These are phyloP conservation scores for Lucilia cuprina DNA, from an alignment of 1,140 invertebrate genomes.

Conservation along the genomic window DNA sequence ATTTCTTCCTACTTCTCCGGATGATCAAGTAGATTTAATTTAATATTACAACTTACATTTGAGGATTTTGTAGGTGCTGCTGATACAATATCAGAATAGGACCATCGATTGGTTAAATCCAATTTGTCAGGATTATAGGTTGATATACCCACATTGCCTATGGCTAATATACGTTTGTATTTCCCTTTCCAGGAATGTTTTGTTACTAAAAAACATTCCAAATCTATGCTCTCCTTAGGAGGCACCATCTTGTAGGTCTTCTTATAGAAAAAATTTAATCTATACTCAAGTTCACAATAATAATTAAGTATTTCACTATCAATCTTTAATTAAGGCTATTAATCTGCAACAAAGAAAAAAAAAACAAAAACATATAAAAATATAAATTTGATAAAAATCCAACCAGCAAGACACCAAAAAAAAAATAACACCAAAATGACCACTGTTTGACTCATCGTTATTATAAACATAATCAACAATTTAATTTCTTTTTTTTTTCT, in stretches of 20 bases:
- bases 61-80: slow-evolving; percentile 69
- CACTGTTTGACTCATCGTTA: slow-evolving; percentile 7
- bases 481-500: background rate
- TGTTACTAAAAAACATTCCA: slow-evolving; percentile 92
- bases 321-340: slow-evolving; percentile 8
- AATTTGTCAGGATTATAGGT: slow-evolving; percentile 95
- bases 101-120: slow-evolving; percentile 94
- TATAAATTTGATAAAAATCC: slow-evolving; percentile 21
- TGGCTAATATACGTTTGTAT: slow-evolving; percentile 97
- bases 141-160: slow-evolving; percentile 93
- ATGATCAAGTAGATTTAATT: too few species aligned
- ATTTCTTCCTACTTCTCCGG: too few species aligned
- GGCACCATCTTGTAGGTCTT: slow-evolving; percentile 70
- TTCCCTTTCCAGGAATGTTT: slow-evolving; percentile 98
- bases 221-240: slow-evolving; percentile 87
- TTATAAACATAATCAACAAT: background rate
- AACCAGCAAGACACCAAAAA: background rate
- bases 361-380: background rate
- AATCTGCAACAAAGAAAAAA: slow-evolving; percentile 22
- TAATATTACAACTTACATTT: slow-evolving; percentile 47
- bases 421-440: background rate
- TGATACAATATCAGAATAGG: slow-evolving; percentile 82
- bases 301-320: slow-evolving; percentile 12
- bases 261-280: background rate
- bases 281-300: background rate